A percentile compares a stretch with the other conserved stretches of the same genome.
Evolutionary conservation across 2,797 vertebrate genomes (phyloP).

Genomic region (Loriculus beryllinus): DNA sequence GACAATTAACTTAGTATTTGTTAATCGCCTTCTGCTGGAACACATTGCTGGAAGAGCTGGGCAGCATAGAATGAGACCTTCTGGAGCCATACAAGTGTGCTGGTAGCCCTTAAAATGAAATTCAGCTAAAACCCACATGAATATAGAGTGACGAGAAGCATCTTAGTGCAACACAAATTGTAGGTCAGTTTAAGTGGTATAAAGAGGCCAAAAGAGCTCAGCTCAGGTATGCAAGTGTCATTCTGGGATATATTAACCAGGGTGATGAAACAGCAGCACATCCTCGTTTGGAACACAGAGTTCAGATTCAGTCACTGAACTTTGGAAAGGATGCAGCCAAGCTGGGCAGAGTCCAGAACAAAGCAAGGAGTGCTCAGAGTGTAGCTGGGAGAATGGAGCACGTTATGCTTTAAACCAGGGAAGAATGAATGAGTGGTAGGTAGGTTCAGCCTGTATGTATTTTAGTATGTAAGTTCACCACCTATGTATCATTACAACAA

Average conservation of each 20-base stretch:
- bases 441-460: not conserved
- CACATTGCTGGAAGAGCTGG: not conserved
- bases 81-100: not conserved
- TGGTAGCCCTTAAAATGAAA: not conserved
- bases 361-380: not conserved
- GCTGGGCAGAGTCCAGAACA: not conserved
- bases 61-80: not conserved
- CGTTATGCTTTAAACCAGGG: accelerated
- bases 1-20: not conserved
- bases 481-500: not conserved
- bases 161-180: not conserved
- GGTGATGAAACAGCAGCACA: conserved; percentile 30
- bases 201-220: not conserved
- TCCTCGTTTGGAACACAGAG: not conserved
- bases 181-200: not conserved
- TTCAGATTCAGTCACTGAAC: not conserved
- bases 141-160: not conserved
- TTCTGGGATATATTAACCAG: conserved; percentile 27
- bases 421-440: not conserved
- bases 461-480: not conserved
- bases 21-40: not conserved
- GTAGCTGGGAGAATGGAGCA: not conserved
- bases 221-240: not conserved
- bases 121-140: not conserved
- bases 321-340: conserved; percentile 28